These are phyloP conservation scores for Sussaba pulchella DNA, from an alignment of 2,888 invertebrate species.

Conservation along the genomic window DNA sequence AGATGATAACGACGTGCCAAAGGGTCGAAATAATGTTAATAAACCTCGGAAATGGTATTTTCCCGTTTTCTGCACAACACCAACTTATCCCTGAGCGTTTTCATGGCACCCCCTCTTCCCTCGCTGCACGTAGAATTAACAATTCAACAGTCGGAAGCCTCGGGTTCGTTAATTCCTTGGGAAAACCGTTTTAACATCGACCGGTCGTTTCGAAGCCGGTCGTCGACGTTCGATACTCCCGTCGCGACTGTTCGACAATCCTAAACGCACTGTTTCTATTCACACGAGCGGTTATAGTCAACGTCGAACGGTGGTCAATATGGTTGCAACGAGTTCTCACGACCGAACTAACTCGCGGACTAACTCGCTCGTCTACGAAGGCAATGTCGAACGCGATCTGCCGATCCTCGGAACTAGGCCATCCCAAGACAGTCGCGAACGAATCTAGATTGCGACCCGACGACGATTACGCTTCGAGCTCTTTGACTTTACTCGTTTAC, in stretches of 20 bases:
- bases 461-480: neutral
- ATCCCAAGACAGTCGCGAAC: too few species aligned
- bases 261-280: conserved; percentile 61
- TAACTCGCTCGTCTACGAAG: conserved; percentile 5
- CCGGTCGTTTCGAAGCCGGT: conserved; percentile 17
- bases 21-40: conserved; percentile 9
- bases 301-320: conserved; percentile 54
- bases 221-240: conserved; percentile 50
- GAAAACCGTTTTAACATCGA: conserved; percentile 6
- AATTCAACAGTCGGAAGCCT: conserved; percentile 1
- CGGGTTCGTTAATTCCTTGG: neutral
- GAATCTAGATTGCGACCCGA: too few species aligned
- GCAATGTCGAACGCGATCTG: conserved; percentile 50
- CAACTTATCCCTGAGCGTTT: conserved; percentile 74
- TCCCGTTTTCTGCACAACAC: conserved; percentile 72
- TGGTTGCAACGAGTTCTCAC: conserved; percentile 21
- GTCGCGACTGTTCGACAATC: conserved; percentile 70
- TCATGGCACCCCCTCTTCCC: conserved; percentile 69
- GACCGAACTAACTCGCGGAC: neutral
- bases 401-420: conserved; percentile 40
- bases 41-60: conserved; percentile 55
- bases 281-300: conserved; percentile 13
- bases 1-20: neutral
- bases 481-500: too few species aligned
- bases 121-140: neutral